These are phyloP conservation scores for Scomber scombrus DNA, from an alignment of 2,113 vertebrate genomes.

Conservation along the genomic window DNA sequence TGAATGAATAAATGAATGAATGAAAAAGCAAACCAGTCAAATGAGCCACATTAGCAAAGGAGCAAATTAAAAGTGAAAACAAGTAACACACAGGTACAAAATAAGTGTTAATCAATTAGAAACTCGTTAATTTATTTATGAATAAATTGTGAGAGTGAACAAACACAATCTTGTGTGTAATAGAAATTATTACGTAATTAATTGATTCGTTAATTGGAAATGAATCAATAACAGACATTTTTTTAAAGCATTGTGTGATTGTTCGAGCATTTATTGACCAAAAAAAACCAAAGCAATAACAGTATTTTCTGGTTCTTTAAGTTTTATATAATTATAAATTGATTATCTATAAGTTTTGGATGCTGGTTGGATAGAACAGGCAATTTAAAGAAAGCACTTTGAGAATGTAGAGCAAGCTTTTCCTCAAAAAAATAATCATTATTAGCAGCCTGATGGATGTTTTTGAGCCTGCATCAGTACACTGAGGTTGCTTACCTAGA, in stretches of 20 bases:
- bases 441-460: not conserved
- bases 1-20: not conserved
- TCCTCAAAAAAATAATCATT: not conserved
- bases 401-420: too few species aligned
- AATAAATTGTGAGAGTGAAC: too few species aligned
- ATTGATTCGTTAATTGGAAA: too few species aligned
- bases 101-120: too few species aligned
- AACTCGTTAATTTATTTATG: too few species aligned
- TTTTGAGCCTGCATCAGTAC: not conserved
- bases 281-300: not conserved
- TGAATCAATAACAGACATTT: too few species aligned
- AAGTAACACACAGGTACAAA: not conserved
- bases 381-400: too few species aligned
- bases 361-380: too few species aligned
- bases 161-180: too few species aligned
- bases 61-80: not conserved
- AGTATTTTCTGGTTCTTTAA: not conserved
- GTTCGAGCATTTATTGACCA: not conserved
- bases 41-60: not conserved
- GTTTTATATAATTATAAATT: not conserved
- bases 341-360: not conserved
- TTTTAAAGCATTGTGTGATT: too few species aligned
- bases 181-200: too few species aligned
- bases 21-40: not conserved
- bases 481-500: not conserved